These are phyloP conservation scores for Lymantria dispar DNA, from an alignment of 2,888 invertebrate species.

Conservation along the genomic window DNA sequence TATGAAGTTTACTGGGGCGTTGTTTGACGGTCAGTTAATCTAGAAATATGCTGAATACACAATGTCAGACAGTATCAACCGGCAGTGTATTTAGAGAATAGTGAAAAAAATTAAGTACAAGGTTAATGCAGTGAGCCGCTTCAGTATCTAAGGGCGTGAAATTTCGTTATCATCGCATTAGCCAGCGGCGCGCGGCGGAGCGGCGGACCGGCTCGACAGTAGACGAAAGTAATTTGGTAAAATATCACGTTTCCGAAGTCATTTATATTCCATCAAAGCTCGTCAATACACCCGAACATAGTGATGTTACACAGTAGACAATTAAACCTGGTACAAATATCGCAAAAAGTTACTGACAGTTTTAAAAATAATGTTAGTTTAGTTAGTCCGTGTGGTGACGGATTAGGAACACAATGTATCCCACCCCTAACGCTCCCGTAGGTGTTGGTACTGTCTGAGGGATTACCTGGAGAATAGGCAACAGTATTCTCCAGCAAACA, in stretches of 20 bases:
- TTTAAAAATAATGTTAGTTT: no score
- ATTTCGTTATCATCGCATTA: slow-evolving; percentile 29
- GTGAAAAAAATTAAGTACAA: neutral
- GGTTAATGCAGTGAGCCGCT: slow-evolving; percentile 11
- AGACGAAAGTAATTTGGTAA: slow-evolving; percentile 22
- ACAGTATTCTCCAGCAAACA: no score
- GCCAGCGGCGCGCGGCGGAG: no score
- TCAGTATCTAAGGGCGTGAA: slow-evolving; percentile 19
- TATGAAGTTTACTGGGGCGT: neutral
- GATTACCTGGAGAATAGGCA: no score
- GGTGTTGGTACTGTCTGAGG: no score
- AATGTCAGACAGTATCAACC: slow-evolving; percentile 6
- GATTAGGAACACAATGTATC: no score
- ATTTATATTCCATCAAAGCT: slow-evolving; percentile 36
- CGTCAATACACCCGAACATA: slow-evolving; percentile 32
- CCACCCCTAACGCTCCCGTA: no score
- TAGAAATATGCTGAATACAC: neutral
- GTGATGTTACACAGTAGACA: no score
- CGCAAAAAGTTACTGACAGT: no score
- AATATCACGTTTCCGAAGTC: slow-evolving; percentile 36
- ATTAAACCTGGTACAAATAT: no score
- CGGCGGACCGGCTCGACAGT: neutral
- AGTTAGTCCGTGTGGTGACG: no score
- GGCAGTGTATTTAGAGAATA: neutral
- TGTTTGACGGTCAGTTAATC: slow-evolving; percentile 8